Evolutionary conservation across 2,888 invertebrate genomes (phyloP).

Genomic region (Muschampia staudingeri): DNA sequence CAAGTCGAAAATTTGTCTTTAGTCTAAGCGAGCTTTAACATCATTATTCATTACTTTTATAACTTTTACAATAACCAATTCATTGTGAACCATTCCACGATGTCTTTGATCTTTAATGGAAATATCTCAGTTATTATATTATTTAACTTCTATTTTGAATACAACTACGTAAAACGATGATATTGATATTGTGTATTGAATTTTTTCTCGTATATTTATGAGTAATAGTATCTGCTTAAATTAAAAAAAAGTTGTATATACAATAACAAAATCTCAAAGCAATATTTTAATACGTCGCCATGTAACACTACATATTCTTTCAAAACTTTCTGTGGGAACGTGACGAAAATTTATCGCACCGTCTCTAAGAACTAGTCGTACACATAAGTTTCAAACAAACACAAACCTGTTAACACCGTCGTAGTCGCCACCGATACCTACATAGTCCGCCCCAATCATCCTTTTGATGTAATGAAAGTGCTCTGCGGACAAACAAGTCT

Average conservation of each 20-base stretch:
- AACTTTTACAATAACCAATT: slow-evolving; percentile 31
- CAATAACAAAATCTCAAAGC: too few relatives aligned
- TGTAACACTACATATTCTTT: background rate
- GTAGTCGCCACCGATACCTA: slow-evolving; percentile 92
- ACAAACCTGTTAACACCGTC: slow-evolving; percentile 92
- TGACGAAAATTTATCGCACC: background rate
- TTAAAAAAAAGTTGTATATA: too few relatives aligned
- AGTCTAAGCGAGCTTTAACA: slow-evolving; percentile 29
- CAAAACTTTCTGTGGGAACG: background rate
- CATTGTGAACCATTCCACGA: slow-evolving; percentile 3
- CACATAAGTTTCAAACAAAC: slow-evolving; percentile 8
- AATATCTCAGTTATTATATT: background rate
- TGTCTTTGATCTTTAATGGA: background rate
- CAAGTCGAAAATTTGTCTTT: slow-evolving; percentile 28
- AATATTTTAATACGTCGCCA: too few relatives aligned
- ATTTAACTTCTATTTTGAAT: background rate
- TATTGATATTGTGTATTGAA: background rate
- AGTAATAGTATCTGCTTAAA: too few relatives aligned
- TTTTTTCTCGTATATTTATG: too few relatives aligned
- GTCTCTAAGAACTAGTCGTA: background rate
- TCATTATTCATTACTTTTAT: slow-evolving; percentile 27
- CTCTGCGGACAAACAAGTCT: slow-evolving; percentile 76
- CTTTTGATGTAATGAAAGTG: slow-evolving; percentile 92
- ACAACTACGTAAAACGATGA: background rate
- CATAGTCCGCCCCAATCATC: slow-evolving; percentile 92